Base-by-base conservation (phyloP, 30 jellyfish, hydroid and myxozoan genomes). In the Phacellophora camtschatica region DNA sequence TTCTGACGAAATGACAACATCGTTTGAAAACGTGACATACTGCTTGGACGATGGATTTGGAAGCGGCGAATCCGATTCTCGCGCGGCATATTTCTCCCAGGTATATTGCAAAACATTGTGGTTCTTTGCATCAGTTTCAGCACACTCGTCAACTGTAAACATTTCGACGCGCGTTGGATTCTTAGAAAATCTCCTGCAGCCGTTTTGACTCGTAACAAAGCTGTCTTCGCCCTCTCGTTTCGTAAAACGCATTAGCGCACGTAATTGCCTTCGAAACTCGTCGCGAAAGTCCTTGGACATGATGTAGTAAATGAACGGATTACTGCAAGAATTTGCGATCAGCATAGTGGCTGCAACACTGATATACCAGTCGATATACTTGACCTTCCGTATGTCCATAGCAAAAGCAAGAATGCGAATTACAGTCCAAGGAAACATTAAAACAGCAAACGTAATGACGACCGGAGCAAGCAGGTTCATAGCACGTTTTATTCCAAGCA, bases 391-490 rank as follows among this genome's bases (percentile, higher is more conserved):
- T 0, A 89, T 30, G 31, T 74, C 86, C 77, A 50, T 84, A 0
- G 71, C 71, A 15, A 84, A 74, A 13, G 92, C 45, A 20, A 90
- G 74, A 29, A 84, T 20, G 10, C 98, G 98, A 18, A 84, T 2
- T 33, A 79, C 41, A 78, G 77, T 90, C 95, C 96, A 90, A 0
- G 98, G 98, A 15, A 90, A 76, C 96, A 90, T 84, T 32, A 90
- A 58, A 27, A 90, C 12, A 10, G 95, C 86, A 71, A 90, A 90
- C 16, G 84, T 62, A 13, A 90, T 61, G 29, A 90, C 98, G 34
- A 90, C 98, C 15, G 98, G 98, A 16, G 98, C 98, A 33, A 90
- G 95, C 36, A 90, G 68, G 55, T 83, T 81, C 72, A 90, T 54
- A 39, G 98, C 98, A 31, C 95, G 86, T 54, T 85, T 82, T 67